Base-by-base conservation (phyloP, 2,888 invertebrate genomes). In the Heliconius hortense region DNA sequence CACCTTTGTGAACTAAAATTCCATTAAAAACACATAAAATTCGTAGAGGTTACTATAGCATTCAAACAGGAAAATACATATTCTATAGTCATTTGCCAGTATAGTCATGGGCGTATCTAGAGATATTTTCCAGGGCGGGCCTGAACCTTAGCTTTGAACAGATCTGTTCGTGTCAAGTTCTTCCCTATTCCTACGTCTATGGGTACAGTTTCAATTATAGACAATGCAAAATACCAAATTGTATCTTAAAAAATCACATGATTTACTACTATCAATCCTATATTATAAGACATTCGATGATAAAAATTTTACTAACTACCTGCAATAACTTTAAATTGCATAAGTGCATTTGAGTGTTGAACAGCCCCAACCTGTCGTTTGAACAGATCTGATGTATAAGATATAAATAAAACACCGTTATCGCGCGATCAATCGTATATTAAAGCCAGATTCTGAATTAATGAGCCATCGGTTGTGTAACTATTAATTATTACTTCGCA, bases 401-500 rank as follows among this genome's bases (percentile, higher is more conserved):
- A 56, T 56, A 69, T 24, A n/a, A 73, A 26, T 62, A 62, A 24
- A 13, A 60, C 0, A 70, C 21, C 63, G 64, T 43, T 60, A 60
- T 59, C 31, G 39, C 1, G 18, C 39, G 21, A 64, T 69, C 48
- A 64, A 70, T 69, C 48, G 28, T 26, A 35, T 39, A 31, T 21
- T 4, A 73, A 60, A 59, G n/a, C 26, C 64, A 39, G 39, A 43
- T 26, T 15, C 64, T 56, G 43, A 73, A 43, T 67, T 53, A 76
- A 74, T 72, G 15, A 68, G 64, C 67, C 31, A 60, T 62, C 43
- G 70, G 73, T 75, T 78, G 60, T 59, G 72, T 72, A 77, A 77
- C 43, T n/a, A 26, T n/a, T 70, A 74, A 74, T 60, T 69, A 43
- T 73, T 43, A 59, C 28, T 35, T 64, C 60, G 59, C 68, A 63